A percentile compares a stretch with the other conserved stretches of the same genome.
These are phyloP conservation scores for Saguinus imperator DNA, from an alignment of 2,113 vertebrate species.

Conservation along the genomic window DNA sequence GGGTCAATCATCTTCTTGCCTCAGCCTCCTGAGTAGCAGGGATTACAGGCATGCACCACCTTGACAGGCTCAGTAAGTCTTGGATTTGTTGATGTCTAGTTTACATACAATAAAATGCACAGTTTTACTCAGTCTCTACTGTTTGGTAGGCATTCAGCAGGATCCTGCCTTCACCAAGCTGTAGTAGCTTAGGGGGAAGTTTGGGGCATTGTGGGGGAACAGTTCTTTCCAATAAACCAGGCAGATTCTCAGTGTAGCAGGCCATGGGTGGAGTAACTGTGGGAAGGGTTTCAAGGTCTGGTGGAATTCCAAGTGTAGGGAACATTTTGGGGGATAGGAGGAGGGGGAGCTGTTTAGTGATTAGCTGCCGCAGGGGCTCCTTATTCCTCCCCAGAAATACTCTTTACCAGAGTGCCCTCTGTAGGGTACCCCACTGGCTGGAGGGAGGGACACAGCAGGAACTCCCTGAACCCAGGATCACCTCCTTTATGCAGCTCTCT, in stretches of 20 bases:
- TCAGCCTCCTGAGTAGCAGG: background rate
- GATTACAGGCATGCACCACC: background rate
- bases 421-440: accelerated
- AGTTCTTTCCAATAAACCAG: background rate
- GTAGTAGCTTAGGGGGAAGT: background rate
- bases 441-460: too few species aligned
- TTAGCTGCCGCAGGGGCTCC: background rate
- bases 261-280: background rate
- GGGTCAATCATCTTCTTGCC: background rate
- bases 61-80: background rate
- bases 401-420: accelerated
- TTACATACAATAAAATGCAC: background rate
- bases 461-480: background rate
- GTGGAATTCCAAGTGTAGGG: background rate
- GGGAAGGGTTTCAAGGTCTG: background rate
- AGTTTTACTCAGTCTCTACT: background rate
- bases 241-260: background rate
- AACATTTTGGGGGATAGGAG: background rate
- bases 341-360: background rate
- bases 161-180: background rate
- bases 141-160: background rate
- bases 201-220: background rate
- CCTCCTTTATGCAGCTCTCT: background rate
- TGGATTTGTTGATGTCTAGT: background rate
- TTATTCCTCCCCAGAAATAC: background rate